Base-by-base conservation (phyloP, 2,113 vertebrate genomes). In the Rhinichthys klamathensis region DNA sequence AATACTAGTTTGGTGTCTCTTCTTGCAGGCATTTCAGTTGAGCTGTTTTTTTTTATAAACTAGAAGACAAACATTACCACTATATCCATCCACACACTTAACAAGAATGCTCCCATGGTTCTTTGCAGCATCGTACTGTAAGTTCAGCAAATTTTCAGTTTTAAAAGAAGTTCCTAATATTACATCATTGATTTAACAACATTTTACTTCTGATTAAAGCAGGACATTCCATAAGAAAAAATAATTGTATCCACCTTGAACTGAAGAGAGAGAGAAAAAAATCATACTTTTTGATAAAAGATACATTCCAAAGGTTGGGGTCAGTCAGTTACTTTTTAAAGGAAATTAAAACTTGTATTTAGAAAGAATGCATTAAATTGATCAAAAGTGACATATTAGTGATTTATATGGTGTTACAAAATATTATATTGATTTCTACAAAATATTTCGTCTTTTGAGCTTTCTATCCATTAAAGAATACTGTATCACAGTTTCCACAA, bases 1-100 rank as follows among this genome's bases (percentile, higher is more conserved):
- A 74, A 49, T 69, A 51, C n/a, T n/a, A n/a, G 44, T 80, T 82
- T 75, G 58, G 61, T 44, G 32, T 49, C 74, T 49, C 49, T 63
- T 16, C 70, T 60, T 46, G 72, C 49, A 69, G 41, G 25, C 13
- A 3, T 38, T 77, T n/a, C 27, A n/a, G 10, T 77, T n/a, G 21
- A 35, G 18, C 9, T 18, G 15, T 4, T 8, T 41, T 35, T 21
- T 58, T 58, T 46, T n/a, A 73, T 46, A 44, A 72, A 3, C 32
- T 27, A 49, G 46, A 27, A 27, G 44, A 13, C 73, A 75, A 75
- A 56, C 30, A 2, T 56, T 18, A 18, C 13, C 9, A 27, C 25
- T 30, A 5, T 30, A 75, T 75, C n/a, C 5, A 75, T 75, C 23
- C 16, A 6, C 63, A 35, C 32, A 32, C 6, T 18, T 35, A 67